A percentile compares a stretch with the other conserved stretches of the same genome.
These are phyloP conservation scores for Odontocolon sp. DNA, from an alignment of 2,888 invertebrate genomes.

Conservation along the genomic window DNA sequence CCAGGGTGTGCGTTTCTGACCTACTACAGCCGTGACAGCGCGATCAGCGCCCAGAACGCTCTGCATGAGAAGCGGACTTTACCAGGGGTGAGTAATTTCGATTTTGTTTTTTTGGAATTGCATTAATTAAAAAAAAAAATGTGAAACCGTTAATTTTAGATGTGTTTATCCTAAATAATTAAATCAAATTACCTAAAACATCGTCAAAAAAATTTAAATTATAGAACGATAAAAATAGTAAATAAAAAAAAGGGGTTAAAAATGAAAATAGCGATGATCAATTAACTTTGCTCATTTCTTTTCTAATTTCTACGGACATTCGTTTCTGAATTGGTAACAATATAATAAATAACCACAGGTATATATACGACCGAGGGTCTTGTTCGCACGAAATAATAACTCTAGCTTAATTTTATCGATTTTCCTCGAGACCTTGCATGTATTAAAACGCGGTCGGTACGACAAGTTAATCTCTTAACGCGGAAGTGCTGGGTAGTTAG, in stretches of 20 bases:
- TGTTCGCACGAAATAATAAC: slow-evolving; percentile 34
- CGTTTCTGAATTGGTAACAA: too few relatives aligned
- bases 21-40: slow-evolving; percentile 98
- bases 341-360: slow-evolving; percentile 14
- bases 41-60: slow-evolving; percentile 94
- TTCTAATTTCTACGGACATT: too few relatives aligned
- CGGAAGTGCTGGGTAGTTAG: slow-evolving; percentile 59
- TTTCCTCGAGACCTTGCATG: slow-evolving; percentile 60
- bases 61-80: slow-evolving; percentile 99
- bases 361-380: slow-evolving; percentile 12
- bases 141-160: too few relatives aligned
- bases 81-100: slow-evolving; percentile 95
- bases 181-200: too few relatives aligned
- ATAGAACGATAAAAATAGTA: too few relatives aligned
- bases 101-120: background rate
- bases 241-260: too few relatives aligned
- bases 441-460: slow-evolving; percentile 73
- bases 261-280: too few relatives aligned
- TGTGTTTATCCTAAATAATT: too few relatives aligned
- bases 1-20: slow-evolving; percentile 99
- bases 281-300: too few relatives aligned
- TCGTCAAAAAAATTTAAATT: too few relatives aligned
- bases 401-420: slow-evolving; percentile 64
- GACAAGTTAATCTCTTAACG: slow-evolving; percentile 76
- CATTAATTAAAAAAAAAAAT: too few relatives aligned